Conservation (phyloP, 2,888 invertebrate genomes). For the Mythimna albipuncta region DNA sequence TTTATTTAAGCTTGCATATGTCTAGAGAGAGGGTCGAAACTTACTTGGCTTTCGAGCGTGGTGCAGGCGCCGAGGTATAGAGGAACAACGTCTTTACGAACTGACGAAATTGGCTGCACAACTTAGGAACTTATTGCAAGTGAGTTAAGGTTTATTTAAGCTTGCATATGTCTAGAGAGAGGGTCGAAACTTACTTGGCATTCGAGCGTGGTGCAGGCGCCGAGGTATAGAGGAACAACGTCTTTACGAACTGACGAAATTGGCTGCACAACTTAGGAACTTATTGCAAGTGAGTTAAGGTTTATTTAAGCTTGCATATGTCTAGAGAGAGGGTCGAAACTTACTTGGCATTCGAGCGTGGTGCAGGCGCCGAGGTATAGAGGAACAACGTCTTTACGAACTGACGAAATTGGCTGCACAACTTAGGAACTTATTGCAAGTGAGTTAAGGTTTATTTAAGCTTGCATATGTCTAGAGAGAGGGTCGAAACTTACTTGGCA, state of each 20-base stretch:
- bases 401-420: constrained; percentile 98
- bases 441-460: constrained; percentile 9
- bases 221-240: constrained; percentile 99
- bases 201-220: constrained; percentile 96
- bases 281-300: constrained; percentile 21
- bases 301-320: neutral
- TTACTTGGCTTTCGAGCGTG: too few species aligned
- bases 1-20: neutral
- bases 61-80: constrained; percentile 94
- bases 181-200: constrained; percentile 90
- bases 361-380: constrained; percentile 95
- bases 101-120: constrained; percentile 98
- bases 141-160: constrained; percentile 9
- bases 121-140: constrained; percentile 72
- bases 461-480: too few species aligned
- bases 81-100: constrained; percentile 99
- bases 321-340: too few species aligned
- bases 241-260: constrained; percentile 98
- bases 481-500: too few species aligned
- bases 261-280: constrained; percentile 93
- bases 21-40: too few species aligned
- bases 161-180: constrained; percentile 81
- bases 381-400: constrained; percentile 96
- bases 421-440: constrained; percentile 72
- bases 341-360: too few species aligned